phyloP scores from a whole-genome alignment of 2,888 invertebrate species.

The Malachius bipustulatus region DNA sequence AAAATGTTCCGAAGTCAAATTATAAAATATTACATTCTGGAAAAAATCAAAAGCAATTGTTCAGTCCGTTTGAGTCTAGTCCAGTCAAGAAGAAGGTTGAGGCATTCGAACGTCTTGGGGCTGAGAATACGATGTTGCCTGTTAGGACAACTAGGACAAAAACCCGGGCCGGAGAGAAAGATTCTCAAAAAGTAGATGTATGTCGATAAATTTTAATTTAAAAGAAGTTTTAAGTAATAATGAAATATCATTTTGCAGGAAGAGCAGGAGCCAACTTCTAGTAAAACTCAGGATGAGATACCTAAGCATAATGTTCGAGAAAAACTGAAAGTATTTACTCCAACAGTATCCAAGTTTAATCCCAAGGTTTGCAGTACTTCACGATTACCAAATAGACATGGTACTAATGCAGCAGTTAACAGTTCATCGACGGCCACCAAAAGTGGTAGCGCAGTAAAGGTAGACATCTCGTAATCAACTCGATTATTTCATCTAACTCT shows the following conservation, averaged over 20 bases:
- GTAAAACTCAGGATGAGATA: too few species aligned
- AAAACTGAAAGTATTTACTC: constrained; percentile 21
- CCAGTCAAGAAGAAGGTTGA: constrained; percentile 49
- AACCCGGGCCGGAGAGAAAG: constrained; percentile 24
- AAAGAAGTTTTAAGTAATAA: too few species aligned
- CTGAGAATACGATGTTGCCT: constrained; percentile 19
- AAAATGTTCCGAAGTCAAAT: constrained; percentile 3
- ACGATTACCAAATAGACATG: constrained; percentile 11
- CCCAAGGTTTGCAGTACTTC: constrained; percentile 19
- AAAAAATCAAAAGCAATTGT: constrained; percentile 26
- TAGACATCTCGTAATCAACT: too few species aligned
- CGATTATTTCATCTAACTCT: constrained; percentile 11
- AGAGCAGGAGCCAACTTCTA: too few species aligned
- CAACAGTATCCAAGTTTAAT: constrained; percentile 17
- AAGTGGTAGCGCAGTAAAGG: too few species aligned
- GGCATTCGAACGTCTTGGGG: constrained; percentile 42
- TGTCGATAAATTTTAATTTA: too few species aligned
- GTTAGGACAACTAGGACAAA: constrained; percentile 35
- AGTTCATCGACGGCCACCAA: too few species aligned
- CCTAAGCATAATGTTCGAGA: too few species aligned
- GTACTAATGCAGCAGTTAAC: too few species aligned
- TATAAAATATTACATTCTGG: constrained; percentile 22
- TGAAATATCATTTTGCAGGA: too few species aligned
- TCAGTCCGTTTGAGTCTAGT: constrained; percentile 47
- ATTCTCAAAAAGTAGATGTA: constrained; percentile 1